Evolutionary conservation across 2,113 vertebrate species (phyloP), one percentile per base, ranked within the genome.

Genomic region (Octodon degus): DNA sequence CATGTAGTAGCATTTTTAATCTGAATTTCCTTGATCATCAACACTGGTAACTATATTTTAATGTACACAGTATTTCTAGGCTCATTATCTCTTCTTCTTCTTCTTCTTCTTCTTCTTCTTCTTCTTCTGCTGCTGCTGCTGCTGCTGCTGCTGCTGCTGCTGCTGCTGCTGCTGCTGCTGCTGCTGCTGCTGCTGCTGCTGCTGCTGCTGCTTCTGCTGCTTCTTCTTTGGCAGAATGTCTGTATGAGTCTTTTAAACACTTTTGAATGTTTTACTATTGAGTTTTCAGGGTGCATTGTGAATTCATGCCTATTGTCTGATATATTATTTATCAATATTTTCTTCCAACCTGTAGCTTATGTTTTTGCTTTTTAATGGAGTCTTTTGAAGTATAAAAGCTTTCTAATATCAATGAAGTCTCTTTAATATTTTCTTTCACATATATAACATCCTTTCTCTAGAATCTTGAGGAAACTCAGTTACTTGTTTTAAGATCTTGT

Each of bases 91-190:
- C 40, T 81, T 68, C 9, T 43, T 76, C 37, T 43, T 47, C 43
- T 43, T 43, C 43, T 43, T 43, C 43, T 43, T 43, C 43, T 43
- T 43, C 43, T 43, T 43, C 43, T 43, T 43, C 43, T 43, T 43
- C 43, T 43, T 43, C 43, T 43, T 43, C 43, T 43, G 5, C 43
- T 43, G 5, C 43, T 43, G 5, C 43, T 43, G 5, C 43, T 43
- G 5, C 43, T 43, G 2, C 43, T 43, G 0, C 43, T 43, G 0
- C 43, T 43, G 0, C 43, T 43, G 0, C 43, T 43, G 0, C 43
- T 43, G 0, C 43, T 43, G 0, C 43, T 43, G 2, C 43, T 43
- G 0, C 43, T 43, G 0, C 43, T 43, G 0, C 43, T 43, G 0
- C 43, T 43, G 0, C 43, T 43, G 0, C 43, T 43, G 0, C 43